Evolutionary conservation across 2,888 invertebrate genomes (phyloP).

Genomic region (Harpalus rufipes): DNA sequence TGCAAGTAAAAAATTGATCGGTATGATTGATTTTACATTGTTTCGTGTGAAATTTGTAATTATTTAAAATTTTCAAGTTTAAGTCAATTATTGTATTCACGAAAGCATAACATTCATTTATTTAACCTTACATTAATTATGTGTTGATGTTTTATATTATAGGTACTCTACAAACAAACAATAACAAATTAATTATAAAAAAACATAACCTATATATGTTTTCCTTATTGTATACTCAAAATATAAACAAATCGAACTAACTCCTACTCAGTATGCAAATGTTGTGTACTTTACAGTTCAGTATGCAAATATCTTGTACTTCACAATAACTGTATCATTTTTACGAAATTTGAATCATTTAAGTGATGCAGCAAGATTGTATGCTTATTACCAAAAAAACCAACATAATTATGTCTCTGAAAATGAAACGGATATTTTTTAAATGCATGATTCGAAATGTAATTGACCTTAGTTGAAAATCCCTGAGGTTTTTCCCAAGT

Average conservation of each 20-base stretch:
- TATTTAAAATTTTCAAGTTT: not conserved
- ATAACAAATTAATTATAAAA: not conserved
- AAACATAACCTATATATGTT: not conserved
- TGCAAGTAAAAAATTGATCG: not conserved
- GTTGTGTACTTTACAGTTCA: too few relatives aligned
- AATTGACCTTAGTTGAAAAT: constrained; percentile 50
- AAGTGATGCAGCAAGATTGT: constrained; percentile 13
- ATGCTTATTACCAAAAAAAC: constrained; percentile 19
- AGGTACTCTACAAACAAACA: not conserved
- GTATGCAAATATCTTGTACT: too few relatives aligned
- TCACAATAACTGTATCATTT: too few relatives aligned
- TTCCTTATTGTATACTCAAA: too few relatives aligned
- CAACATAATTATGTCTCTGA: not conserved
- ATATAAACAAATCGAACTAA: too few relatives aligned
- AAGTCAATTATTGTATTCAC: not conserved
- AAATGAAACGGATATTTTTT: not conserved
- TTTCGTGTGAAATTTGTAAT: not conserved
- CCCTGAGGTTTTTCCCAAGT: constrained; percentile 53
- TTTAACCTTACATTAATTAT: not conserved
- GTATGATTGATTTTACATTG: not conserved
- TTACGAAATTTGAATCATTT: not conserved
- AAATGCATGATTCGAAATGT: constrained; percentile 46
- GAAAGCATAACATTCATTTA: constrained; percentile 13
- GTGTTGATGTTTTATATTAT: not conserved
- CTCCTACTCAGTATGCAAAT: too few relatives aligned